Evolutionary conservation across 2,888 invertebrate genomes (phyloP), one percentile per base, ranked within the genome.

Genomic region (Apamea sordens): DNA sequence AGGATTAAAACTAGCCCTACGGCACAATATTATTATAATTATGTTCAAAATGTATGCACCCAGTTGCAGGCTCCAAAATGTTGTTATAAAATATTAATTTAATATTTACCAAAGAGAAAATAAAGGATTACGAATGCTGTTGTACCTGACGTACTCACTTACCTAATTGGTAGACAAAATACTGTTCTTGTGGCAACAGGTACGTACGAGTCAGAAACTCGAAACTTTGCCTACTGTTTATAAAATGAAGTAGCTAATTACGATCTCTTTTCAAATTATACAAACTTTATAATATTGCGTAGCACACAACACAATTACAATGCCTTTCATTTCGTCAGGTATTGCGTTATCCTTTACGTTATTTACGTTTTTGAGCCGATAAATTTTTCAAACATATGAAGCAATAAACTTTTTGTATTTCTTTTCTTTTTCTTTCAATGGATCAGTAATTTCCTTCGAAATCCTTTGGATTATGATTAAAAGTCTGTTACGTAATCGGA

Each of bases 1-100:
- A 28, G n/a, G 59, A 67, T 67, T 83, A 59, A 73, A 79, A 61
- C 21, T 18, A 50, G n/a, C 67, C 53, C 61, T 21, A 18, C 6
- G 59, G 75, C 74, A 32, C 10, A 36, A 10, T 61, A 61, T 74
- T 80, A 61, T 68, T 72, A 59, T 80, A 41, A 61, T 68, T 13
- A 67, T 53, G 24, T 44, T 53, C 13, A 61, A 32, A 50, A 59
- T 79, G 8, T 32, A 32, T 32, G 6, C 28, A 21, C 7, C 21
- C 1, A 53, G 50, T 75, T 74, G 50, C 15, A 13, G 1, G 28
- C 15, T 28, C 5, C 13, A 21, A 7, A n/a, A 28, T 36, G 15
- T 50, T 18, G 24, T 67, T 79, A 15, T 53, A 41, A n/a, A 67
- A 21, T 67, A 6, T 24, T 41, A 59, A 41, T 59, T 32, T 15